These are phyloP conservation scores for Hydrozoanthus tunicans DNA, from an alignment of 64 coral and sea anemone species.

Conservation along the genomic window DNA sequence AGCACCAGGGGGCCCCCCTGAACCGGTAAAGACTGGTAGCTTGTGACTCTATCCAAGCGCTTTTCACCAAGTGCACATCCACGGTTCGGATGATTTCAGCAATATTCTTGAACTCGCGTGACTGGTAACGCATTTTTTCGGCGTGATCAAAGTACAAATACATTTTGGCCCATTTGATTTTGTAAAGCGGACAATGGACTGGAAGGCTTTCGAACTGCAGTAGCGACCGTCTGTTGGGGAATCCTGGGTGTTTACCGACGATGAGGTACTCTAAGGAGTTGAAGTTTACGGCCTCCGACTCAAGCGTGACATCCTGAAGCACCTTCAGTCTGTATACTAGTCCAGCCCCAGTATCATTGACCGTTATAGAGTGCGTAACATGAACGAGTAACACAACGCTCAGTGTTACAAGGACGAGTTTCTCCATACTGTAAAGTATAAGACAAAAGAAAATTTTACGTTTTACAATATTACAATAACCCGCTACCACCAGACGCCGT, in stretches of 20 bases:
- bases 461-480: no score
- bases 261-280: slow-evolving; percentile 50
- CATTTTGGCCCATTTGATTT: slow-evolving; percentile 70
- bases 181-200: background rate
- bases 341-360: slow-evolving; percentile 23
- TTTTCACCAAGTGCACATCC: slow-evolving; percentile 68
- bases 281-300: slow-evolving; percentile 10
- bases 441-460: background rate
- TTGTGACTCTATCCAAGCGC: slow-evolving; percentile 63
- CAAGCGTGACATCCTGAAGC: slow-evolving; percentile 61
- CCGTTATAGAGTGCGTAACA: slow-evolving; percentile 35
- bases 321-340: slow-evolving; percentile 39
- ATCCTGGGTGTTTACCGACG: slow-evolving; percentile 56
- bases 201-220: slow-evolving; percentile 63
- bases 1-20: slow-evolving; percentile 51
- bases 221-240: slow-evolving; percentile 55
- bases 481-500: no score
- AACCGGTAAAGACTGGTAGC: slow-evolving; percentile 51
- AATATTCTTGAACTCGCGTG: slow-evolving; percentile 5
- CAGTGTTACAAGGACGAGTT: background rate
- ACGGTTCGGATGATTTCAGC: slow-evolving; percentile 54
- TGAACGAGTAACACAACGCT: background rate
- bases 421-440: slow-evolving; percentile 20
- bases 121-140: slow-evolving; percentile 64
- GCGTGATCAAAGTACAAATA: slow-evolving; percentile 80